These are phyloP conservation scores for Stratiolaelaps scimitus DNA, from an alignment of 1,140 invertebrate species.

Conservation along the genomic window DNA sequence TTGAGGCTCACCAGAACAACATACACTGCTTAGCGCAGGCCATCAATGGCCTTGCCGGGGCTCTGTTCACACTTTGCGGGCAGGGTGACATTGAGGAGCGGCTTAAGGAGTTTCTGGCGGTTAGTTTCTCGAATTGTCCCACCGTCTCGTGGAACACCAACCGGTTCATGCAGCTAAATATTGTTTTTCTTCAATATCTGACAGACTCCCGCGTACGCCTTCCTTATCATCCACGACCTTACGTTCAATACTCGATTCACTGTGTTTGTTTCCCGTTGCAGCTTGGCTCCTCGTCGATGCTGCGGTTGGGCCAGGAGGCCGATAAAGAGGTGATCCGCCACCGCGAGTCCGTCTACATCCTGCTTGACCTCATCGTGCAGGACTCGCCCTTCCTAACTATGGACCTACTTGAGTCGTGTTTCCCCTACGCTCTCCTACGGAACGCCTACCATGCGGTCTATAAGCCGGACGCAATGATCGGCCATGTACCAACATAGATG, in stretches of 20 bases:
- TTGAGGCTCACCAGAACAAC: conserved; percentile 93
- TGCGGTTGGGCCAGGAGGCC: conserved; percentile 82
- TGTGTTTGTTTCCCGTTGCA: conserved; percentile 38
- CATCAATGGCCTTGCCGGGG: conserved; percentile 91
- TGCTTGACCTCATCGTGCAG: conserved; percentile 87
- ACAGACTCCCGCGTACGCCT: no score
- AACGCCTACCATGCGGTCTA: conserved; percentile 93
- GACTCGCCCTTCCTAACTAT: conserved; percentile 94
- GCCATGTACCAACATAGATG: background rate
- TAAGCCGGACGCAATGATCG: conserved; percentile 45
- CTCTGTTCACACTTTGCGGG: conserved; percentile 86
- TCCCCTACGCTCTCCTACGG: conserved; percentile 87
- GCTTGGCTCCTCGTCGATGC: conserved; percentile 82
- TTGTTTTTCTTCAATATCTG: conserved; percentile 30
- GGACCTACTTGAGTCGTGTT: conserved; percentile 94
- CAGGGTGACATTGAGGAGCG: conserved; percentile 89
- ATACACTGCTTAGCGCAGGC: conserved; percentile 93
- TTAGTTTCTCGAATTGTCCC: conserved; percentile 39
- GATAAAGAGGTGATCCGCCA: conserved; percentile 87
- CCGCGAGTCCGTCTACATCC: conserved; percentile 85
- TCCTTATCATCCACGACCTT: no score
- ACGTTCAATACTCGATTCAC: no score
- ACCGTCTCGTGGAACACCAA: no score
- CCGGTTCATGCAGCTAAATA: conserved; percentile 10
- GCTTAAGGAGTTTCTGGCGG: conserved; percentile 94